Conservation (phyloP, 1,140 invertebrate species). For the Papilio xuthus region DNA sequence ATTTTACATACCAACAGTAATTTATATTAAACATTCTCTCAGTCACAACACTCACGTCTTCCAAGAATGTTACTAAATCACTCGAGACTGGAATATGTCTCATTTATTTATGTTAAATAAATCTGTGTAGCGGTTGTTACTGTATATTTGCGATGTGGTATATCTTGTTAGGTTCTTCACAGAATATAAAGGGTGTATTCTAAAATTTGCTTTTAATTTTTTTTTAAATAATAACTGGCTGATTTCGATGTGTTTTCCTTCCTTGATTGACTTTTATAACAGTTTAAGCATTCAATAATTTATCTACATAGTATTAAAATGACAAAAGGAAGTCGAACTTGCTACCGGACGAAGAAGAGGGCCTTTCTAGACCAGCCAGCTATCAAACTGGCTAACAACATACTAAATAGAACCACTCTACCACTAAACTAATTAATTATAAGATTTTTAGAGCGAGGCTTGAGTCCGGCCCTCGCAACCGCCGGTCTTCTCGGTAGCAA, state of each 20-base stretch:
- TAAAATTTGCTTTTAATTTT: not conserved
- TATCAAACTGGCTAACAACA: conserved; percentile 48
- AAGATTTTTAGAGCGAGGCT: conserved; percentile 64
- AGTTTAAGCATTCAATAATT: not conserved
- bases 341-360: conserved; percentile 74
- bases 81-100: conserved; percentile 21
- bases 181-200: not conserved
- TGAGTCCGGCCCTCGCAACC: conserved; percentile 74
- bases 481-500: conserved; percentile 76
- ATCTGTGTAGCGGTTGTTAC: not conserved
- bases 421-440: conserved; percentile 64
- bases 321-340: conserved; percentile 76
- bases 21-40: not conserved
- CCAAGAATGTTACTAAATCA: conserved; percentile 30
- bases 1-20: not conserved
- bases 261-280: too few species aligned
- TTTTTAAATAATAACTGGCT: too few species aligned
- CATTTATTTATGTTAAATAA: conserved; percentile 2
- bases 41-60: not conserved
- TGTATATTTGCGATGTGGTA: not conserved
- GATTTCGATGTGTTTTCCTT: too few species aligned
- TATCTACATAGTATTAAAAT: not conserved
- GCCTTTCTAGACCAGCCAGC: conserved; percentile 53
- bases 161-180: not conserved
- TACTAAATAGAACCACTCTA: conserved; percentile 69